Evolutionary conservation across 2,113 vertebrate species (phyloP), one percentile per base, ranked within the genome.

Genomic region (Toxotes chatareus): DNA sequence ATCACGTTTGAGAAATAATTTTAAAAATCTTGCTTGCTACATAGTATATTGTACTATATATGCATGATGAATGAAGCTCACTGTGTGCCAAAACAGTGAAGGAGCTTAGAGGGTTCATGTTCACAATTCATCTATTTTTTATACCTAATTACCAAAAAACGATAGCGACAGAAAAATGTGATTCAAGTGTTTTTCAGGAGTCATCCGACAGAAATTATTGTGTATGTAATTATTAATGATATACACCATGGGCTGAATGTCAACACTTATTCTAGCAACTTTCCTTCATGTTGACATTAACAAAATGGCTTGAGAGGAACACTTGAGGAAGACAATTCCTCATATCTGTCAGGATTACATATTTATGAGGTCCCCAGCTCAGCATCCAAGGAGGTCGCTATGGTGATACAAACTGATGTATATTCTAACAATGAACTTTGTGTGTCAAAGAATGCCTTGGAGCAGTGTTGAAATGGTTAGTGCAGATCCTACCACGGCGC

Each of bases 241-340:
- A 90, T 86, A 88, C 86, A 92, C 85, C 82, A 91, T 65, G 78
- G 85, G 89, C 69, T 74, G 83, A 91, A 90, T 89, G 92, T 93
- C 93, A 91, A 91, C 86, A 91, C 88, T 92, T 92, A 93, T 93
- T 93, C 77, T 86, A 82, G 81, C 82, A 88, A 93, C 90, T 93
- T 93, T 91, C 83, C 91, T 86, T 93, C 91, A 89, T 93, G 91
- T 94, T 94, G 93, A 93, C 93, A 93, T 93, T 93, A 94, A 93
- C 93, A 92, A 93, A 93, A 94, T 85, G 91, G 88, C 92, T 92
- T 74, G 87, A 91, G 89, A 91, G 88, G 89, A 93, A 88, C 91
- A 89, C 87, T 88, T 86, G 92, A 93, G 87, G 84, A 88, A 84
- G 90, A 92, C 92, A 85, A 93, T 94, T 93, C 84, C 93, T 94